phyloP scores from a whole-genome alignment of 2,113 vertebrate species.

The Addax nasomaculatus region DNA sequence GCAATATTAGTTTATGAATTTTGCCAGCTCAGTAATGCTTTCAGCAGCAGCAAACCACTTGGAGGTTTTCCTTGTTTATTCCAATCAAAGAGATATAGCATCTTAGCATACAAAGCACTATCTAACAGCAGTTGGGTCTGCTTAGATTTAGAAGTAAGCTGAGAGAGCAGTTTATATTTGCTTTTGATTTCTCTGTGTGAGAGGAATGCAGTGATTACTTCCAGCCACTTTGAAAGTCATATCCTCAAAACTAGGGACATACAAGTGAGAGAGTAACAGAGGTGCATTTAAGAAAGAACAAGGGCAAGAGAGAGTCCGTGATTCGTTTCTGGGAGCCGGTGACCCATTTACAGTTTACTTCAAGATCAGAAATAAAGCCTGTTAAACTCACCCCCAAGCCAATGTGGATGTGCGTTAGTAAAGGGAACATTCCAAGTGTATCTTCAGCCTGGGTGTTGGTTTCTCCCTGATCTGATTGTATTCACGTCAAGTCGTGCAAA shows the following conservation, averaged over 20 bases:
- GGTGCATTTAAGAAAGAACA: not conserved
- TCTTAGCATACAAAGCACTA: slow-evolving; percentile 66
- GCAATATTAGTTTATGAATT: slow-evolving; percentile 53
- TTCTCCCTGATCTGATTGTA: not conserved
- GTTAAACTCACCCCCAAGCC: not conserved
- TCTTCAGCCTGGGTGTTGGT: not conserved
- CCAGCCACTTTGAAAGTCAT: slow-evolving; percentile 60
- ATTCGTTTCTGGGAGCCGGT: slow-evolving; percentile 14
- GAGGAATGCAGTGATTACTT: slow-evolving; percentile 56
- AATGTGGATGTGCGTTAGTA: not conserved
- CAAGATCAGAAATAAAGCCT: slow-evolving; percentile 15
- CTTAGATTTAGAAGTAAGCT: slow-evolving; percentile 64
- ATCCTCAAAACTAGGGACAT: slow-evolving; percentile 24
- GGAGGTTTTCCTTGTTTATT: slow-evolving; percentile 61
- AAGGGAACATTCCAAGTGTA: not conserved
- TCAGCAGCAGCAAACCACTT: slow-evolving; percentile 55
- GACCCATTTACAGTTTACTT: slow-evolving; percentile 9
- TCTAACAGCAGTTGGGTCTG: slow-evolving; percentile 61
- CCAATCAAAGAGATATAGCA: slow-evolving; percentile 51
- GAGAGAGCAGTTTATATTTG: slow-evolving; percentile 64
- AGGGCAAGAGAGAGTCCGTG: not conserved
- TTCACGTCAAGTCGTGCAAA: not conserved
- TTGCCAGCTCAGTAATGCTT: slow-evolving; percentile 72
- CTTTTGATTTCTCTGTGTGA: slow-evolving; percentile 66
- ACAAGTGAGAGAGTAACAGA: not conserved